Base-by-base conservation (phyloP, 2,797 vertebrate species). In the Clamator glandarius region DNA sequence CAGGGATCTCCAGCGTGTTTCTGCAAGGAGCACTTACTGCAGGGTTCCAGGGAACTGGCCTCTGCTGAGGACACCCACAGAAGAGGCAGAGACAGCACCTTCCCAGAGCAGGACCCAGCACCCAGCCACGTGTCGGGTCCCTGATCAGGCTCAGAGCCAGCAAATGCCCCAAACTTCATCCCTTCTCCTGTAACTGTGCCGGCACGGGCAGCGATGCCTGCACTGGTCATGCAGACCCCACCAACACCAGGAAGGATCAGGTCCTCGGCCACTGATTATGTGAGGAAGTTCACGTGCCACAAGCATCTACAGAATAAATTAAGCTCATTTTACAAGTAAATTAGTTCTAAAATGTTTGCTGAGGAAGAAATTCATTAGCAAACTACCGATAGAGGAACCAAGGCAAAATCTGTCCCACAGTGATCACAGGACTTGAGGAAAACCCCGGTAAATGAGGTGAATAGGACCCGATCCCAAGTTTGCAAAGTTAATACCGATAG, bases 261-360 rank as follows among this genome's bases (percentile, higher is more conserved):
- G 18, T 35, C 62, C 73, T 75, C 69, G 14, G 48, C 31, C 66
- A 86, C 8, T 0, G 0, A n/a, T 20, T 13, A 8, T 1, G 0
- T 13, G 54, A 92, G 63, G 39, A 74, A 73, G 14, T 17, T 54
- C 64, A 33, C 3, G 58, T 3, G 20, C 46, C 83, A 94, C 26
- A 75, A 39, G 33, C 50, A 70, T 17, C 31, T 67, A 7, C 62
- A 61, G 64, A 90, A 57, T 28, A 61, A 82, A 25, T 11, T 1
- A 31, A 7, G 24, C 10, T 81, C 67, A 33, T 82, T 69, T 12
- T 84, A 15, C 54, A 59, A 75, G 13, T 62, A 76, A 72, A 73
- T 83, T 69, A 33, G 35, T 82, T 62, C 63, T 64, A 79, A 90
- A 54, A 26, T 2, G 2, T 70, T 77, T 88, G 61, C 62, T 4